These are phyloP conservation scores for Tokudaia muenninki DNA, from an alignment of 2,797 vertebrate genomes.

Conservation along the genomic window DNA sequence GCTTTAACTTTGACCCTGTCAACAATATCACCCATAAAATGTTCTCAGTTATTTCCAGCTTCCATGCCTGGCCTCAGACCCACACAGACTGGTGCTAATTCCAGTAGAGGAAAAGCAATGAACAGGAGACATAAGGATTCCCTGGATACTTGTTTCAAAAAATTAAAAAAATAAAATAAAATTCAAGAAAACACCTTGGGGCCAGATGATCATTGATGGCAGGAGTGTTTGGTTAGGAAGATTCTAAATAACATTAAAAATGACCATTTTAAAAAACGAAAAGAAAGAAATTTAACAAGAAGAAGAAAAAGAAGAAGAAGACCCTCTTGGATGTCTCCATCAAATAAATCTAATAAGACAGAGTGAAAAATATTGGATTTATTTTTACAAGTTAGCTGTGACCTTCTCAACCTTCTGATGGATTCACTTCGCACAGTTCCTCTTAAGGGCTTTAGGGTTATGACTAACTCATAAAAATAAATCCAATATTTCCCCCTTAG, in stretches of 20 bases:
- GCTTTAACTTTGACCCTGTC: background rate
- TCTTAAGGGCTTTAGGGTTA: conserved; percentile 90
- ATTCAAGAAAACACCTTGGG: background rate
- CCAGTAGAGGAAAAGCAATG: background rate
- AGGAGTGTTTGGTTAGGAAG: conserved; percentile 48
- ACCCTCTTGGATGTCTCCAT: conserved; percentile 85
- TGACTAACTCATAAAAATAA: conserved; percentile 91
- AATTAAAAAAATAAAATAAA: conserved; percentile 6
- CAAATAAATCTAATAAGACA: conserved; percentile 90
- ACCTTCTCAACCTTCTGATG: conserved; percentile 89
- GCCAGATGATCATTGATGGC: background rate
- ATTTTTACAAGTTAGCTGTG: conserved; percentile 91
- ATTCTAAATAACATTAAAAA: conserved; percentile 79
- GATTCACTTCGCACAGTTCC: conserved; percentile 87
- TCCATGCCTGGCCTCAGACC: background rate
- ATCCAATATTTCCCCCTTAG: conserved; percentile 91
- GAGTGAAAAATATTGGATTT: conserved; percentile 91
- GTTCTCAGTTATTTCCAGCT: background rate
- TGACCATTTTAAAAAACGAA: conserved; percentile 45
- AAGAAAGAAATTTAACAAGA: background rate
- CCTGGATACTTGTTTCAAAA: background rate
- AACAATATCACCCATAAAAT: background rate
- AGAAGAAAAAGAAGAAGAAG: conserved; percentile 62
- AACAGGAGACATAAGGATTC: background rate
- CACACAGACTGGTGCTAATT: background rate